A percentile compares a stretch with the other conserved stretches of the same genome.
phyloP scores from a whole-genome alignment of 1,140 invertebrate genomes.

The Drosophila rufa region DNA sequence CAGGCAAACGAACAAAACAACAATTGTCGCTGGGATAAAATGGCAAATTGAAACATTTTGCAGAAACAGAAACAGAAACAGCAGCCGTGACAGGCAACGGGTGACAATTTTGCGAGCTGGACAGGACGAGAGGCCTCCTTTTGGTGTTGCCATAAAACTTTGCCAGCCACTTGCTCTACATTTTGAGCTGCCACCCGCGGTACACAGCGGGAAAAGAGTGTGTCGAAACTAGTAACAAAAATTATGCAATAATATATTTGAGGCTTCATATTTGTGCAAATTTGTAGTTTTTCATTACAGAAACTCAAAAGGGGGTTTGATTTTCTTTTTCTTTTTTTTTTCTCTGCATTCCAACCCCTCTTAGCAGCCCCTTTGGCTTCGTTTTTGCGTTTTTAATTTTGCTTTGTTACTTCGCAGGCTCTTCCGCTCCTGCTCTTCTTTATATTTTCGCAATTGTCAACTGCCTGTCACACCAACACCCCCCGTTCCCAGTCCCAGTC shows the following conservation, averaged over 20 bases:
- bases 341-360: background rate
- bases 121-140: conserved; percentile 45
- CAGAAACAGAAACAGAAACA: background rate
- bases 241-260: too few relatives aligned
- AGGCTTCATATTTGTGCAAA: too few relatives aligned
- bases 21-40: conserved; percentile 70
- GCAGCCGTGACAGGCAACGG: conserved; percentile 48
- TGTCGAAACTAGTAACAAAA: too few relatives aligned
- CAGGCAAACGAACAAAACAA: conserved; percentile 42
- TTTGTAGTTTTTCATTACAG: too few relatives aligned
- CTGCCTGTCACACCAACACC: conserved; percentile 36
- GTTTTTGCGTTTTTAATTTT: conserved; percentile 82
- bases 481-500: background rate
- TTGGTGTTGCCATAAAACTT: conserved; percentile 76
- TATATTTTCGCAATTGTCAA: conserved; percentile 69
- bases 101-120: conserved; percentile 47
- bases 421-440: conserved; percentile 9
- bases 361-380: conserved; percentile 23
- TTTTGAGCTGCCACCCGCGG: conserved; percentile 36
- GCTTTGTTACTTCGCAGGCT: conserved; percentile 57
- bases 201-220: background rate
- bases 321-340: background rate
- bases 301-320: too few relatives aligned
- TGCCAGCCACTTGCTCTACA: conserved; percentile 80
- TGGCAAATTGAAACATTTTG: conserved; percentile 78